Evolutionary conservation across 2,797 vertebrate genomes (phyloP).

Genomic region (Chiroxiphia lanceolata): DNA sequence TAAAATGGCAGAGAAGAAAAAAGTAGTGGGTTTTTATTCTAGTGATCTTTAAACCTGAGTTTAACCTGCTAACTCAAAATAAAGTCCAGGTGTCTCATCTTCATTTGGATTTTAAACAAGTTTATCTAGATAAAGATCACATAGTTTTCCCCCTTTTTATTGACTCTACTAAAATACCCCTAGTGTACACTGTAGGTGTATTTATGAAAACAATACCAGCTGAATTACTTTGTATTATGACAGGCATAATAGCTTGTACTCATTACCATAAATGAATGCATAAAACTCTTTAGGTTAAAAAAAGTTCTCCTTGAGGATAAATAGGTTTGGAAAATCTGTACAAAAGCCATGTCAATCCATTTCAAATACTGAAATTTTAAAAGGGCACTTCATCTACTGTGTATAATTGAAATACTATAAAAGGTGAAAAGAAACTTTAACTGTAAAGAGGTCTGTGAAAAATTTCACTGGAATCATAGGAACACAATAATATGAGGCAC

Average conservation of each 20-base stretch:
- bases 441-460: background rate
- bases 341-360: background rate
- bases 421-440: background rate
- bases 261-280: slow-evolving; percentile 17
- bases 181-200: background rate
- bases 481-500: background rate
- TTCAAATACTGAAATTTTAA: background rate
- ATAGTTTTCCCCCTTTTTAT: background rate
- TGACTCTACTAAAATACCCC: background rate
- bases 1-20: background rate
- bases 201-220: background rate
- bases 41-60: background rate
- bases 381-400: background rate
- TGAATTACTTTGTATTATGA: slow-evolving; percentile 19
- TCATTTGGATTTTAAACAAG: background rate
- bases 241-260: background rate
- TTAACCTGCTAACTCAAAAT: background rate
- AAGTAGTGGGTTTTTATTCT: background rate
- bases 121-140: background rate
- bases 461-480: background rate
- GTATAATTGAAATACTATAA: background rate
- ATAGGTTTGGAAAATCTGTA: background rate
- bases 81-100: background rate
- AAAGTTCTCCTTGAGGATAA: background rate
- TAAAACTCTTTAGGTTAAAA: background rate